phyloP scores from a whole-genome alignment of 2,888 invertebrate species.

The Trachelus troglodyta region DNA sequence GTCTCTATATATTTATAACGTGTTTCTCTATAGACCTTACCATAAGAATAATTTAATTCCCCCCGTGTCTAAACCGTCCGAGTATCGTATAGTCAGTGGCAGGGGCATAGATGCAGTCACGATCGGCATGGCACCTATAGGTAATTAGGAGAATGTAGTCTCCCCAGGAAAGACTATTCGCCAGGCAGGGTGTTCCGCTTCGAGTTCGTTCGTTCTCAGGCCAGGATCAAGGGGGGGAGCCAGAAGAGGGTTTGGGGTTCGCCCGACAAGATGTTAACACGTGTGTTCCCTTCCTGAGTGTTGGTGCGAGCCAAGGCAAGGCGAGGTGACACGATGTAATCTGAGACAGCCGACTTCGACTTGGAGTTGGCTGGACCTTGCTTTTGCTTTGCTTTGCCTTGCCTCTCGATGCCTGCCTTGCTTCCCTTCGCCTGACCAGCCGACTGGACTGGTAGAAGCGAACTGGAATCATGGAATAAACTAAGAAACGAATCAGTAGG shows the following conservation, averaged over 20 bases:
- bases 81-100: neutral
- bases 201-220: conserved; percentile 5
- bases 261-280: conserved; percentile 63
- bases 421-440: conserved; percentile 26
- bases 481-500: neutral
- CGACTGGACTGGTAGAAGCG: conserved; percentile 12
- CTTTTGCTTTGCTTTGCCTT: conserved; percentile 1
- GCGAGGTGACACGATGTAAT: conserved; percentile 62
- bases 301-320: conserved; percentile 41
- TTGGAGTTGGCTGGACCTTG: neutral
- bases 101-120: neutral
- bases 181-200: conserved; percentile 1
- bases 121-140: neutral
- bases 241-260: conserved; percentile 33
- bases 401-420: conserved; percentile 23
- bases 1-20: neutral
- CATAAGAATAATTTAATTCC: neutral
- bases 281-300: conserved; percentile 46
- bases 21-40: neutral
- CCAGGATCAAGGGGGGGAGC: conserved; percentile 9
- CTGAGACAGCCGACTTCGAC: conserved; percentile 55
- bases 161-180: neutral
- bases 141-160: neutral
- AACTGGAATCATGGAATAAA: neutral
- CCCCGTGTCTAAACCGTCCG: neutral